These are phyloP conservation scores for Megaustenia siamemsis DNA, from an alignment of 2,888 invertebrate genomes.

Conservation along the genomic window DNA sequence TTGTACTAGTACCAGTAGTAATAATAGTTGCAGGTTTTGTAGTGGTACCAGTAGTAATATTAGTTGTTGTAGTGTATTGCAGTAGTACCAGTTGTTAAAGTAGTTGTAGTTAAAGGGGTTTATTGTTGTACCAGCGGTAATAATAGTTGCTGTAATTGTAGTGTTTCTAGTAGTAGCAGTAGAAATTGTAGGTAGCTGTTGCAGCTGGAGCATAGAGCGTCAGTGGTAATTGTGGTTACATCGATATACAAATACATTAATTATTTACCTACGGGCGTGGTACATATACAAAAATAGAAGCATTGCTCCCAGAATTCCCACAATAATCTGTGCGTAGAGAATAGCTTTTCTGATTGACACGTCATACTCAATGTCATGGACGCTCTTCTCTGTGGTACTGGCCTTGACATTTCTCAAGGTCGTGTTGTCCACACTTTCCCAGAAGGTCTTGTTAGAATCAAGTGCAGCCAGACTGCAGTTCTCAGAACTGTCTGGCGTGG, in stretches of 20 bases:
- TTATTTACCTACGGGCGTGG: slow-evolving; percentile 63
- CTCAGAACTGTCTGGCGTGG: background rate
- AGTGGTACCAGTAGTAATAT: slow-evolving; percentile 44
- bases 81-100: slow-evolving; percentile 38
- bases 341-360: slow-evolving; percentile 65
- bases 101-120: slow-evolving; percentile 32
- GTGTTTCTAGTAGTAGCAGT: slow-evolving; percentile 9
- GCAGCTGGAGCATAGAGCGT: background rate
- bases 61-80: slow-evolving; percentile 22
- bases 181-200: background rate
- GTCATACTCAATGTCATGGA: slow-evolving; percentile 74
- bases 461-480: background rate
- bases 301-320: slow-evolving; percentile 73
- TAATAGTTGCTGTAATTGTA: background rate
- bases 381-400: slow-evolving; percentile 52
- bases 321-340: slow-evolving; percentile 70
- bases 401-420: background rate
- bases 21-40: slow-evolving; percentile 40
- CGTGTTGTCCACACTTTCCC: slow-evolving; percentile 1
- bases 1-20: slow-evolving; percentile 46
- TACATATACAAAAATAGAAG: slow-evolving; percentile 76
- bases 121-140: slow-evolving; percentile 19
- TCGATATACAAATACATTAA: too few species aligned
- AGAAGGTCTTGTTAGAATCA: background rate
- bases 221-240: background rate